Percentiles rank a stretch among this genome's conserved stretches.
These are phyloP conservation scores for Neotoma lepida DNA, from an alignment of 2,113 vertebrate genomes.

Conservation along the genomic window DNA sequence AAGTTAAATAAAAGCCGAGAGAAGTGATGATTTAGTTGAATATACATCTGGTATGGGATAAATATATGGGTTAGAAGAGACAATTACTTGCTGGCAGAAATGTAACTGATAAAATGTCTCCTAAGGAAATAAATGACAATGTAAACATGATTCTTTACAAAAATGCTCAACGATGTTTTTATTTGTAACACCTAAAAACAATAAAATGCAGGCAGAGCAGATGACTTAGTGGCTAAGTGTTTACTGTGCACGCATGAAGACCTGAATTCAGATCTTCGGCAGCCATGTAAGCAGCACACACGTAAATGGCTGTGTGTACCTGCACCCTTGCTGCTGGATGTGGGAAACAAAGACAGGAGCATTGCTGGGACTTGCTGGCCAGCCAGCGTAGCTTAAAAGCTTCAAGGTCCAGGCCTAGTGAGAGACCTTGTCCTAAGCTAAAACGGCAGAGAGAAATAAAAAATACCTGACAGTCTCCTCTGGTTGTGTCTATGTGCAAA, in stretches of 20 bases:
- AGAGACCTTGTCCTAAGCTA: neutral
- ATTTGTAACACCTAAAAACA: neutral
- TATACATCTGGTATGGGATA: neutral
- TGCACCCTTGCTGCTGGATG: neutral
- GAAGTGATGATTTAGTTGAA: neutral
- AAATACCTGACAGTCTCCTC: neutral
- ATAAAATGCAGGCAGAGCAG: neutral
- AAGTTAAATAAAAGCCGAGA: slow-evolving; percentile 12
- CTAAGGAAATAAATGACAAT: neutral
- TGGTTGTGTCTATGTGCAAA: neutral
- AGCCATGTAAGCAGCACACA: neutral
- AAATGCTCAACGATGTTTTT: neutral
- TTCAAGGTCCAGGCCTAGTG: neutral
- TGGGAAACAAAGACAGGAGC: neutral
- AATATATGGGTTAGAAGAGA: neutral
- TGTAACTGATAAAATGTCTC: neutral
- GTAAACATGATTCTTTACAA: neutral
- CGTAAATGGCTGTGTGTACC: neutral
- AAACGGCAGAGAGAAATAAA: neutral
- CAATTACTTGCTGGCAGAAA: slow-evolving; percentile 6
- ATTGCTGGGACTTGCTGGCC: neutral
- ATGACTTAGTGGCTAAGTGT: neutral
- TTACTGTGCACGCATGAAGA: neutral
- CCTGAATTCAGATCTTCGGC: neutral
- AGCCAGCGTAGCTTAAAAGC: neutral